Evolutionary conservation across 2,888 invertebrate species (phyloP).

Genomic region (Seira sanloemensis): DNA sequence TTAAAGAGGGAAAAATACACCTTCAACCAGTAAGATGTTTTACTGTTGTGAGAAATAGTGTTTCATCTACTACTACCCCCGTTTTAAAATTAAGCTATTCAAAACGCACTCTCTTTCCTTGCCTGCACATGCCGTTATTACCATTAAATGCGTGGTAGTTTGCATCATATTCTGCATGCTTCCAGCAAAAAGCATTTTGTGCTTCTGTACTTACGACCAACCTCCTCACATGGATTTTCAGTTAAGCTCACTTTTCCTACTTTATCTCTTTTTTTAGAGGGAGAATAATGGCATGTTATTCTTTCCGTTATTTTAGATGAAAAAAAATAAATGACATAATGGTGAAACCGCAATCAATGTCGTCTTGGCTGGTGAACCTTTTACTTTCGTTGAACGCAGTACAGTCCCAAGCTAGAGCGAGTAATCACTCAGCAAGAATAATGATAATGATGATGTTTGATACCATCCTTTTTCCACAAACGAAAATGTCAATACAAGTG

Average conservation of each 20-base stretch:
- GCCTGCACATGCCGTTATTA: not conserved
- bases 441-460: constrained; percentile 2
- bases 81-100: not conserved
- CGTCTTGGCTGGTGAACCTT: constrained; percentile 11
- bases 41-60: not conserved
- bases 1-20: not conserved
- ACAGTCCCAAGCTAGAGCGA: not conserved
- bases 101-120: not conserved
- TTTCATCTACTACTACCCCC: too few relatives aligned
- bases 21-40: not conserved
- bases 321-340: constrained; percentile 44
- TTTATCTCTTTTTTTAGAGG: constrained; percentile 5
- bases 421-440: not conserved
- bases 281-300: constrained; percentile 44
- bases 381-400: not conserved
- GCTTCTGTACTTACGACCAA: not conserved
- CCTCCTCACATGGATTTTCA: constrained; percentile 40
- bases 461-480: not conserved
- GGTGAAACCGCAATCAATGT: constrained; percentile 30
- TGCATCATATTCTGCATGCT: not conserved
- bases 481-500: not conserved
- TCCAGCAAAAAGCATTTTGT: not conserved
- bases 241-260: constrained; percentile 41
- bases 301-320: constrained; percentile 18
- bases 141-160: not conserved